Conservation (phyloP, 2,797 vertebrate species). For the Galaxias olidus region DNA sequence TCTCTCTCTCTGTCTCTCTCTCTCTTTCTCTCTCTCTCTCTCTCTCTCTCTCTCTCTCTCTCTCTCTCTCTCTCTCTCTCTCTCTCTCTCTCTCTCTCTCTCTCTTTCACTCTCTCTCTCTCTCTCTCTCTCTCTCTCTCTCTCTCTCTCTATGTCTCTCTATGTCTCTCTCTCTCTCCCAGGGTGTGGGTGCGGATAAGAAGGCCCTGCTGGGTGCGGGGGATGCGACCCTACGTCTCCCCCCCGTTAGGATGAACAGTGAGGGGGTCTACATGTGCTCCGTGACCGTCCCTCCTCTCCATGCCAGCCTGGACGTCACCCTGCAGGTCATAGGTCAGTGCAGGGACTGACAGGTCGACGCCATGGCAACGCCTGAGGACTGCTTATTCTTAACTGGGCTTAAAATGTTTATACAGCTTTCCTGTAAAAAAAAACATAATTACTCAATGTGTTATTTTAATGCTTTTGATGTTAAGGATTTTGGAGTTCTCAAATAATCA, state of each 20-base stretch:
- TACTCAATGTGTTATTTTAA: no score
- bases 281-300: conserved; percentile 62
- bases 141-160: neutral
- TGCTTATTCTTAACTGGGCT: no score
- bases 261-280: conserved; percentile 73
- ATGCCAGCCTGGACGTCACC: conserved; percentile 46
- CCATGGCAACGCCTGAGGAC: no score
- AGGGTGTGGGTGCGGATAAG: conserved; percentile 48
- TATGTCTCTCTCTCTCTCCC: neutral
- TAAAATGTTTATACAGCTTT: no score
- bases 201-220: conserved; percentile 55
- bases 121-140: no score
- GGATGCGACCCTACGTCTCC: conserved; percentile 67
- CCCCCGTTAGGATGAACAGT: conserved; percentile 44
- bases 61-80: neutral
- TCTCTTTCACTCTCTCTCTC: no score
- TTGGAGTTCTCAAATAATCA: no score
- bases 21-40: neutral
- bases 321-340: conserved; percentile 71
- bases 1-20: neutral
- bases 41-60: no score
- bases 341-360: neutral
- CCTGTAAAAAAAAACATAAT: no score
- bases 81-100: neutral
- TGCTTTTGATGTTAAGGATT: no score